Base-by-base conservation (phyloP, 2,113 vertebrate genomes). In the Mola mola region DNA sequence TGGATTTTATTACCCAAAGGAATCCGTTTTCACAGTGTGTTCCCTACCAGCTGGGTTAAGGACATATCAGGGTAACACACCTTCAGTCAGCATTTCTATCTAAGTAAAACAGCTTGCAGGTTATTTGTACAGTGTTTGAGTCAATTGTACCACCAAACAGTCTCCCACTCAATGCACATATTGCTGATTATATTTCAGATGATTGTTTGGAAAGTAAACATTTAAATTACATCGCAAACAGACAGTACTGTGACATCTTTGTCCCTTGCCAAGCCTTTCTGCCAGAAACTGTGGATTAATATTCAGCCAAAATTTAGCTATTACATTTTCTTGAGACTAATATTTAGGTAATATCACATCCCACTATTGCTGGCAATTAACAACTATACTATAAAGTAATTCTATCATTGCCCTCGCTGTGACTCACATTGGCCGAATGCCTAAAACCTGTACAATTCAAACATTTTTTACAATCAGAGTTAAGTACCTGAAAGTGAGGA, bases 151-250 rank as follows among this genome's bases (percentile, higher is more conserved):
- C 61, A 22, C 58, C 20, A 74, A 78, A 75, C 75, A 69, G 71
- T 51, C 66, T 64, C 51, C 68, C 59, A 81, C 62, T 79, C 66
- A 70, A 51, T 64, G 67, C 78, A 84, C 82, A 82, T 75, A 72
- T 3, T 50, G 72, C 77, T 79, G 76, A 84, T 85, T 81, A 75
- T 61, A 72, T 58, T 81, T 81, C 76, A 68, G 79, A 59, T 51
- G 81, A 71, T 37, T 80, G 42, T 86, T 86, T 81, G 77, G 73
- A 51, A 61, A 59, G 82, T 75, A 81, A 87, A 87, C 82, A 88
- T 86, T 84, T 78, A 75, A 80, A 77, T 82, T 82, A 53, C 68
- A 73, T 61, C 53, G 47, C 79, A 86, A 84, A 87, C 77, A 74
- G 24, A 48, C 22, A 26, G 65, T 33, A 21, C 57, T 57, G 70